These are phyloP conservation scores for Tympanuchus pallidicinctus DNA, from an alignment of 2,113 vertebrate species.

Conservation along the genomic window DNA sequence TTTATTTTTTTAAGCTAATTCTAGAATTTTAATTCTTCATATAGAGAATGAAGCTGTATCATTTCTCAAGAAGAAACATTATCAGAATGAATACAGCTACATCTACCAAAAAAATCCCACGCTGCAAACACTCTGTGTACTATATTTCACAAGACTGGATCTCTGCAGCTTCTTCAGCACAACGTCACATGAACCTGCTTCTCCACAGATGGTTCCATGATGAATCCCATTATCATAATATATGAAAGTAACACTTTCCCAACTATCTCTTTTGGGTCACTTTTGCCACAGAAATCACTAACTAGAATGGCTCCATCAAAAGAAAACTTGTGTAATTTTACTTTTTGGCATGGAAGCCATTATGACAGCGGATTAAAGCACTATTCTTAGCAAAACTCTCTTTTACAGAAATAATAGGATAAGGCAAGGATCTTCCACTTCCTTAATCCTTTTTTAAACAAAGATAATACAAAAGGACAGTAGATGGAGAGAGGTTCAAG, in stretches of 20 bases:
- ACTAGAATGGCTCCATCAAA: neutral
- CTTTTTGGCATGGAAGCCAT: neutral
- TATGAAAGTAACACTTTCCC: neutral
- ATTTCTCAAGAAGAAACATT: neutral
- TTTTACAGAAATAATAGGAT: constrained; percentile 48
- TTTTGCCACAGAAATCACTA: constrained; percentile 6
- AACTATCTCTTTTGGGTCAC: constrained; percentile 14
- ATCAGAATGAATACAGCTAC: neutral
- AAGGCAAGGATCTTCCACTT: constrained; percentile 19
- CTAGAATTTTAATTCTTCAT: neutral
- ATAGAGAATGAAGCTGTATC: neutral
- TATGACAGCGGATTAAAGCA: constrained; percentile 35
- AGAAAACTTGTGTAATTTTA: neutral
- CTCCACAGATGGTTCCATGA: neutral
- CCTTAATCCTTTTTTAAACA: constrained; percentile 40
- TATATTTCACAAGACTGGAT: neutral
- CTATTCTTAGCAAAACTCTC: constrained; percentile 44
- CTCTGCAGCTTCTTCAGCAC: neutral
- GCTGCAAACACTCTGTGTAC: neutral
- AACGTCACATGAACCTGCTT: neutral
- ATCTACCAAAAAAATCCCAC: neutral
- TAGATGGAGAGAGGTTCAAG: neutral
- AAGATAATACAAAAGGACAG: neutral
- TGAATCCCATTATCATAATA: constrained; percentile 20
- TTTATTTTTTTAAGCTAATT: neutral